phyloP scores from a whole-genome alignment of 2,113 vertebrate genomes.

The Albula glossodonta region DNA sequence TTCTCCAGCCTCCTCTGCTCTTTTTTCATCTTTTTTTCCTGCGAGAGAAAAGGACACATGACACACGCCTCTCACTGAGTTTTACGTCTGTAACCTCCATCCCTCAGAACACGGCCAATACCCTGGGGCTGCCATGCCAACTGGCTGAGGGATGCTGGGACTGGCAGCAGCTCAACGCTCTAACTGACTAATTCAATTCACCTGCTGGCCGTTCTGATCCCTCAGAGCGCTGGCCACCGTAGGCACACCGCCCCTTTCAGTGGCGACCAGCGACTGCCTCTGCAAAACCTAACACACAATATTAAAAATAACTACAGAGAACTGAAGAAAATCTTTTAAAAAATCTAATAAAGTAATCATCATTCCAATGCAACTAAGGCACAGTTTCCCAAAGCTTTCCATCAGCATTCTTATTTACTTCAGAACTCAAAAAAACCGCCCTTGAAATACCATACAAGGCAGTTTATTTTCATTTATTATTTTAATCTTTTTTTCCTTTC shows the following conservation, averaged over 20 bases:
- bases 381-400: neutral
- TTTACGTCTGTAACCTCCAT: neutral
- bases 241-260: no score
- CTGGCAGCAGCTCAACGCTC: neutral
- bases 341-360: neutral
- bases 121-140: neutral
- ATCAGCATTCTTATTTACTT: neutral
- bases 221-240: neutral
- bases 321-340: neutral
- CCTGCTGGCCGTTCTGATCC: neutral
- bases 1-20: no score
- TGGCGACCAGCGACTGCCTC: neutral
- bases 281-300: neutral
- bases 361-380: neutral
- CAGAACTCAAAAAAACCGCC: neutral
- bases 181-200: neutral
- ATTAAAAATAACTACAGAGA: neutral
- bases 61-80: neutral
- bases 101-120: neutral
- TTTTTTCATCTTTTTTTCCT: no score
- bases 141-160: neutral
- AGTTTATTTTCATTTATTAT: neutral
- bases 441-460: neutral
- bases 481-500: neutral
- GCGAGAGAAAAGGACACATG: no score